These are phyloP conservation scores for Ornithoptera priamus DNA, from an alignment of 2,888 invertebrate genomes.

Conservation along the genomic window DNA sequence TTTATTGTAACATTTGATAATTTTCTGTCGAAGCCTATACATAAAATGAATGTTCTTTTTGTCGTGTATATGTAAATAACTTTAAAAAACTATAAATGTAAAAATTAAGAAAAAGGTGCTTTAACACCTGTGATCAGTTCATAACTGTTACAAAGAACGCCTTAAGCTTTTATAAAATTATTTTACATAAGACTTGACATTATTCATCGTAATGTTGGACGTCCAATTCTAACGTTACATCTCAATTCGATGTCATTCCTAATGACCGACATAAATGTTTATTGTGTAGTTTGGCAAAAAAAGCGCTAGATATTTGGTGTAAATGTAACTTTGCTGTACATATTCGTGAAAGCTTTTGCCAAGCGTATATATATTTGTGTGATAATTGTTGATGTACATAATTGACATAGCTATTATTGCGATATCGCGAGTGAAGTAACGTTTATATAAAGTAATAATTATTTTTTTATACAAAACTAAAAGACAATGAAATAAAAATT, in stretches of 20 bases:
- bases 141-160: conserved; percentile 8
- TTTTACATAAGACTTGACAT: background rate
- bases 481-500: background rate
- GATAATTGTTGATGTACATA: conserved; percentile 23
- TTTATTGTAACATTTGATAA: conserved; percentile 13
- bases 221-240: background rate
- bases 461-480: conserved; percentile 7
- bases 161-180: conserved; percentile 2
- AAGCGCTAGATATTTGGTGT: conserved; percentile 7
- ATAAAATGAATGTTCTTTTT: conserved; percentile 21
- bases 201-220: background rate
- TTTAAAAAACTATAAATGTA: conserved; percentile 31
- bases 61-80: conserved; percentile 35
- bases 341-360: conserved; percentile 19
- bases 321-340: conserved; percentile 13
- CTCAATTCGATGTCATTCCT: conserved; percentile 13
- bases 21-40: conserved; percentile 1
- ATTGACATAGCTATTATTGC: conserved; percentile 13
- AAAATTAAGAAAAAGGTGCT: conserved; percentile 35
- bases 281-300: conserved; percentile 10
- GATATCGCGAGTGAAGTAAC: conserved; percentile 14
- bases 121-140: conserved; percentile 25
- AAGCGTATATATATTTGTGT: conserved; percentile 10
- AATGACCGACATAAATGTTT: conserved; percentile 11
- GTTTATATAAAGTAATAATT: conserved; percentile 19